Evolutionary conservation across 2,888 invertebrate genomes (phyloP).

Genomic region (Coenonympha glycerion): DNA sequence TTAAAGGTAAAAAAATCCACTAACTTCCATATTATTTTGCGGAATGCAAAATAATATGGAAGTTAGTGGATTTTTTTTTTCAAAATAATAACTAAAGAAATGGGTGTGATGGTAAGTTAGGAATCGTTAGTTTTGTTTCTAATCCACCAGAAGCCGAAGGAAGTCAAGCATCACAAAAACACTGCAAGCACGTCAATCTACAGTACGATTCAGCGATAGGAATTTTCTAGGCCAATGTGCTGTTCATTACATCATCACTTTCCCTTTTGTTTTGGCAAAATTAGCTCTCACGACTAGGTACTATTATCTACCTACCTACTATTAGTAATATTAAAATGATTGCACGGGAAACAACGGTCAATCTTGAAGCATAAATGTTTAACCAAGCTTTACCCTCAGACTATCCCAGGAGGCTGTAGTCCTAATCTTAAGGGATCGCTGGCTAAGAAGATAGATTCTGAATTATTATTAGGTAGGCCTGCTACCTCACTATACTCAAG

Average conservation of each 20-base stretch:
- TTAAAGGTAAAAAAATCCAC: too few species aligned
- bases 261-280: background rate
- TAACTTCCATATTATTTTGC: too few species aligned
- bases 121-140: too few species aligned
- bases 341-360: background rate
- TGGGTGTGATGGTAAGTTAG: too few species aligned
- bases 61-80: too few species aligned
- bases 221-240: constrained; percentile 4
- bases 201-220: background rate
- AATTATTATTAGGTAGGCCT: constrained; percentile 14
- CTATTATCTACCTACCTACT: too few species aligned
- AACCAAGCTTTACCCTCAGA: constrained; percentile 7
- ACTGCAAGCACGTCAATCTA: background rate
- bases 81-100: too few species aligned
- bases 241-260: constrained; percentile 1
- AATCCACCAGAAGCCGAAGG: too few species aligned
- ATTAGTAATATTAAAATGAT: too few species aligned
- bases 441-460: constrained; percentile 9
- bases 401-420: constrained; percentile 12
- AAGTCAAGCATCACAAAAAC: too few species aligned
- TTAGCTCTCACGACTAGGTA: too few species aligned
- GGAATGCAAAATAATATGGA: too few species aligned
- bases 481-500: background rate
- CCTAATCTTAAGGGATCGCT: constrained; percentile 10
- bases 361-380: constrained; percentile 9